Evolutionary conservation across 1,140 invertebrate genomes (phyloP).

Genomic region (Drosophila triauraria): DNA sequence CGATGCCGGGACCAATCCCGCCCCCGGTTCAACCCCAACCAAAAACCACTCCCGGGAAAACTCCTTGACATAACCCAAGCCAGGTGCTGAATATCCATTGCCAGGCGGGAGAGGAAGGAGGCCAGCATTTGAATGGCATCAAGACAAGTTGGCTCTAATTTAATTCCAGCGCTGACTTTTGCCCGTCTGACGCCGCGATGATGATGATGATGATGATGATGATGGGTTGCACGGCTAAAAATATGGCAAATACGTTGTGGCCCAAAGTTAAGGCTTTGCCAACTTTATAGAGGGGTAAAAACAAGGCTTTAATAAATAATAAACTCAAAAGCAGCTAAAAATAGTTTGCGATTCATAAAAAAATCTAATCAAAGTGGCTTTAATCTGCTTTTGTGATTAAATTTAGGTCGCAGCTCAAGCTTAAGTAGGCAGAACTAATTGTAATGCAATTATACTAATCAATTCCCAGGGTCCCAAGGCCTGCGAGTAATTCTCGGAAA

Average conservation of each 20-base stretch:
- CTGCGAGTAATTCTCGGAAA: neutral
- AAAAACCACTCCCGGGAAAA: constrained; percentile 1
- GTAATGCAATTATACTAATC: constrained; percentile 23
- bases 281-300: constrained; percentile 10
- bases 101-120: neutral
- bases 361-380: too few relatives aligned
- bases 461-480: neutral
- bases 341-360: too few relatives aligned
- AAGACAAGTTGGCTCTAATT: constrained; percentile 77
- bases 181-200: constrained; percentile 14
- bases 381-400: neutral
- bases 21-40: neutral
- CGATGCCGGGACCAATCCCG: neutral
- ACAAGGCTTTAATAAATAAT: neutral
- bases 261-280: neutral
- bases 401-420: neutral
- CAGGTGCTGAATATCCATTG: constrained; percentile 36
- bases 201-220: constrained; percentile 13
- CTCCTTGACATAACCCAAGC: constrained; percentile 25
- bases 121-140: constrained; percentile 52
- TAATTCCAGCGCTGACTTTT: constrained; percentile 65
- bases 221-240: constrained; percentile 9
- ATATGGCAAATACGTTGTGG: neutral
- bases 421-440: constrained; percentile 4
- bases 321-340: neutral